Base-by-base conservation (phyloP, 30 jellyfish, hydroid and myxozoan genomes). In the Hydractinia symbiolongicarpus region DNA sequence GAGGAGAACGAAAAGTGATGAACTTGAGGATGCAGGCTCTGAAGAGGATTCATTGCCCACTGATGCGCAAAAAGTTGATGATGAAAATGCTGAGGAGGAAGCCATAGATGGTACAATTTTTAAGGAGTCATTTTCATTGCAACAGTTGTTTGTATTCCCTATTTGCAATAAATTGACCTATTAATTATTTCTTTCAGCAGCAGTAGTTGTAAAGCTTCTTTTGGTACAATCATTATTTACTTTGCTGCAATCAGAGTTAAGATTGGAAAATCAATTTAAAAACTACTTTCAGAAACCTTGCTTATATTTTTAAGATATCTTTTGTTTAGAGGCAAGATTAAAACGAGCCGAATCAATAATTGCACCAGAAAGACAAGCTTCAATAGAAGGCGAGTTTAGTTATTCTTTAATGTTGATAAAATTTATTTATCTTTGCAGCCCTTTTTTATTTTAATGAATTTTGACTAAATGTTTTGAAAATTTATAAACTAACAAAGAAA, bases 341-440 rank as follows among this genome's bases (percentile, higher is more conserved):
- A 64, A 64, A 61, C 83, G 87, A 19, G 83, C 83, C 8, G 83
- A 79, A 54, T 79, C 87, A 9, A 69, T 79, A n/a, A 20, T 61
- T 55, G 86, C 44, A 16, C 83, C 67, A 21, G 87, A 61, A 9
- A 60, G 83, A 30, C 87, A 79, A 50, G 66, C 49, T 61, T 61
- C 83, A 1, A 52, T 79, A 44, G 87, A 79, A 50, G 84, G 78
- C 55, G 4, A 9, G 15, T 56, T 30, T 30, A 30, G 44, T 30
- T 30, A 30, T 58, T 58, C 19, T 50, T 68, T 14, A 0, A 68
- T 14, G 50, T 68, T 11, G 50, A n/a, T 20, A 68, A 14, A 14
- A 68, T 68, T 50, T 30, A 30, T 30, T 30, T 30, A 30, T 30
- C 44, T 30, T 68, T 68, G 50, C 52, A 68, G 78, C 69, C 69